phyloP scores from a whole-genome alignment of 2,888 invertebrate genomes.

The Clostera curtula region DNA sequence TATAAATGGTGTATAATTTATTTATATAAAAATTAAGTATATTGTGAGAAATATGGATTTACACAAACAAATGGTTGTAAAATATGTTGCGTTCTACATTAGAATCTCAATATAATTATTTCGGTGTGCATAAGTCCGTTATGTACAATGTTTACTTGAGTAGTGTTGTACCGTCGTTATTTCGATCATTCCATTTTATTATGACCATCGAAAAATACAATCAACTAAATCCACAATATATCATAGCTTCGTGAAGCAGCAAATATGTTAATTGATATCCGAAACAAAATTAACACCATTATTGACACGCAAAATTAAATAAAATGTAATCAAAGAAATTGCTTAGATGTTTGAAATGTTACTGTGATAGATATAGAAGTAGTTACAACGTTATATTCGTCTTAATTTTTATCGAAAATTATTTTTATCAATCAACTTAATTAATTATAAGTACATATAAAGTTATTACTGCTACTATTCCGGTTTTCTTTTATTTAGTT shows the following conservation, averaged over 20 bases:
- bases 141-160: slow-evolving; percentile 11
- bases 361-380: slow-evolving; percentile 72
- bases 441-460: no score
- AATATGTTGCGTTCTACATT: slow-evolving; percentile 28
- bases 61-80: slow-evolving; percentile 6
- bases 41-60: slow-evolving; percentile 2
- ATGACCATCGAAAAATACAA: no score
- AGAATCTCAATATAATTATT: slow-evolving; percentile 36
- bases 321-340: slow-evolving; percentile 13
- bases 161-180: no score
- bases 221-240: no score
- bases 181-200: slow-evolving; percentile 42
- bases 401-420: no score
- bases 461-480: no score
- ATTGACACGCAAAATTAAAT: background rate
- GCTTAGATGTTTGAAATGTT: slow-evolving; percentile 54
- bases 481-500: no score
- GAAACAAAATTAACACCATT: slow-evolving; percentile 5
- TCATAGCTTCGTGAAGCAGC: no score
- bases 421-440: no score
- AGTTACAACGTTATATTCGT: slow-evolving; percentile 21
- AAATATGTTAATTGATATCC: no score
- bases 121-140: slow-evolving; percentile 5
- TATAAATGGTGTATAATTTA: slow-evolving; percentile 7
- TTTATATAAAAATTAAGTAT: slow-evolving; percentile 6